A percentile compares a stretch with the other conserved stretches of the same genome.
phyloP scores from a whole-genome alignment of 2,888 invertebrate genomes.

The Netelia inedita region DNA sequence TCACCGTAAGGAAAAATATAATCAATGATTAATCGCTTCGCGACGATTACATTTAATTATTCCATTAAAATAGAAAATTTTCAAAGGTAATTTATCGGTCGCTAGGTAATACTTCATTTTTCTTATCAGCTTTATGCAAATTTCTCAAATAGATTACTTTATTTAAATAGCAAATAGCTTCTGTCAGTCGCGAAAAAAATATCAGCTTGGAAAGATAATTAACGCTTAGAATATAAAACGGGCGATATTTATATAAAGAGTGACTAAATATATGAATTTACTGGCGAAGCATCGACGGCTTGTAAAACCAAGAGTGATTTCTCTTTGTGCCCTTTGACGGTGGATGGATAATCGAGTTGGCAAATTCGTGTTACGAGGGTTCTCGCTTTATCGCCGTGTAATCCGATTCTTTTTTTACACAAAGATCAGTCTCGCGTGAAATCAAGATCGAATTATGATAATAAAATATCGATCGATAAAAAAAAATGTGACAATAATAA shows the following conservation, averaged over 20 bases:
- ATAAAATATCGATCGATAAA: background rate
- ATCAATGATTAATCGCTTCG: background rate
- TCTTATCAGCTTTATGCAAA: background rate
- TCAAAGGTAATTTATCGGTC: background rate
- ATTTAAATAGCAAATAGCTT: background rate
- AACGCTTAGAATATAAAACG: conserved; percentile 10
- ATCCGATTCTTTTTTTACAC: conserved; percentile 13
- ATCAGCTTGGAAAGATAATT: conserved; percentile 2
- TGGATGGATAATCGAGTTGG: conserved; percentile 29
- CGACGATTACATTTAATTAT: background rate
- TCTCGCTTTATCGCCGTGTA: conserved; percentile 8
- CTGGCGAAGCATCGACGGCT: background rate
- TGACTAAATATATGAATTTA: conserved; percentile 11
- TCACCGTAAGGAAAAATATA: background rate
- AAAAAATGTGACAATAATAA: background rate
- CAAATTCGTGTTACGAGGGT: background rate
- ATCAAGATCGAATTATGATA: background rate
- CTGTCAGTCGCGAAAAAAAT: background rate
- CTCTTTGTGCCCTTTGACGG: background rate
- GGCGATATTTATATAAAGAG: conserved; percentile 31
- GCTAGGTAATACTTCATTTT: background rate
- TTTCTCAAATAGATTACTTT: background rate
- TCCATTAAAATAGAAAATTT: background rate
- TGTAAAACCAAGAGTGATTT: conserved; percentile 3
- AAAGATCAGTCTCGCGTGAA: background rate